These are phyloP conservation scores for Phanerotoma sp. DNA, from an alignment of 2,888 invertebrate species.

Conservation along the genomic window DNA sequence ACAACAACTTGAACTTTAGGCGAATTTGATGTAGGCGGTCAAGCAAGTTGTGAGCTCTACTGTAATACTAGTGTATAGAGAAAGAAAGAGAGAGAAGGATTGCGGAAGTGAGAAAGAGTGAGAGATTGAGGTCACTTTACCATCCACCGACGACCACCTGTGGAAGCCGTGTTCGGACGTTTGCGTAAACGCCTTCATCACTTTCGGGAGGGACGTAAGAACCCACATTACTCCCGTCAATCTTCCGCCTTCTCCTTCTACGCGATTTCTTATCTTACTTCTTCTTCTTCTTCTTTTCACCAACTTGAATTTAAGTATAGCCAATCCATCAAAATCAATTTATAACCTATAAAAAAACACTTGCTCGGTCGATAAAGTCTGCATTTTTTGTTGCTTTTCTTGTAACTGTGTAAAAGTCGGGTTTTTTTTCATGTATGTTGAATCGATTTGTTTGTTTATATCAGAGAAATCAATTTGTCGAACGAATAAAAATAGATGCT, in stretches of 20 bases:
- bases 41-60: background rate
- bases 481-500: no score
- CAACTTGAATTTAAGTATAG: background rate
- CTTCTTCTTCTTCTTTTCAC: constrained; percentile 7
- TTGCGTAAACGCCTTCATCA: constrained; percentile 32
- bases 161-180: constrained; percentile 44
- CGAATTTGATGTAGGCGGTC: no score
- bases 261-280: constrained; percentile 6
- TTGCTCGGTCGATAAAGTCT: background rate
- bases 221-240: constrained; percentile 34
- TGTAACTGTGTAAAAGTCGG: no score
- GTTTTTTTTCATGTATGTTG: no score
- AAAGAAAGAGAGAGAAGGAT: constrained; percentile 3
- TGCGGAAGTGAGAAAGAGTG: constrained; percentile 4
- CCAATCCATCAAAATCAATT: background rate
- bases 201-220: constrained; percentile 17
- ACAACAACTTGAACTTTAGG: no score
- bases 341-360: background rate
- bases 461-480: no score
- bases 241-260: constrained; percentile 4
- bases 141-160: constrained; percentile 38
- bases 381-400: background rate
- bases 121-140: constrained; percentile 20
- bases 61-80: background rate
- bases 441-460: no score